phyloP scores from a whole-genome alignment of 2,888 invertebrate species.

The Sipha maydis region DNA sequence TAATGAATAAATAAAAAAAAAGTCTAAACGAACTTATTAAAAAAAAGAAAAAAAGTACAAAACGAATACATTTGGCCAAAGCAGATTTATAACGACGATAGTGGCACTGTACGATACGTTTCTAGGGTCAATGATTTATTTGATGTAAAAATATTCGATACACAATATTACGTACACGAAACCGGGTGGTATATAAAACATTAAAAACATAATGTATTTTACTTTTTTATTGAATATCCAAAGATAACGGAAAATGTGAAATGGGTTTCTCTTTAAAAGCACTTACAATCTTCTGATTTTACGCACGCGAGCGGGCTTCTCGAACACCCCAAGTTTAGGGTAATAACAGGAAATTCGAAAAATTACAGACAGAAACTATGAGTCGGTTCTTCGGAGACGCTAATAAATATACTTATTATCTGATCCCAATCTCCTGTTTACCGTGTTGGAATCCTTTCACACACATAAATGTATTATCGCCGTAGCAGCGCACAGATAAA shows the following conservation, averaged over 20 bases:
- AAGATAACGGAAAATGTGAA: constrained; percentile 25
- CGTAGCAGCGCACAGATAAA: constrained; percentile 20
- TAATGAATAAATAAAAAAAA: constrained; percentile 4
- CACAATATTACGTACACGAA: neutral
- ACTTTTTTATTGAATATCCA: constrained; percentile 21
- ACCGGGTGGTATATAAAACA: neutral
- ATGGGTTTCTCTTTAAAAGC: constrained; percentile 24
- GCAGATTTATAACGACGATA: constrained; percentile 10
- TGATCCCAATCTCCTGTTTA: constrained; percentile 40
- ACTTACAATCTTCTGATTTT: constrained; percentile 26
- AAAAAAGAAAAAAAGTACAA: neutral
- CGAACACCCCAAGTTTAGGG: constrained; percentile 29
- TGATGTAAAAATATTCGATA: constrained; percentile 20
- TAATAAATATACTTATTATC: constrained; percentile 53
- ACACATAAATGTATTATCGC: constrained; percentile 51
- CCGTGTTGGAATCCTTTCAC: constrained; percentile 56
- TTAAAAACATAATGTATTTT: constrained; percentile 9
- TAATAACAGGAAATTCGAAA: constrained; percentile 54
- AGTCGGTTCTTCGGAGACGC: constrained; percentile 39
- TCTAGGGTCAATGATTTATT: constrained; percentile 41
- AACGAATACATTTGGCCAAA: neutral
- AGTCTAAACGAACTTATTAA: constrained; percentile 20
- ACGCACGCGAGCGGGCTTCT: neutral
- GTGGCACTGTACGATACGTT: neutral
- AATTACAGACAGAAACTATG: constrained; percentile 54